Evolutionary conservation across 2,888 invertebrate species (phyloP), one percentile per base, ranked within the genome.

Genomic region (Pristionchus mayeri): DNA sequence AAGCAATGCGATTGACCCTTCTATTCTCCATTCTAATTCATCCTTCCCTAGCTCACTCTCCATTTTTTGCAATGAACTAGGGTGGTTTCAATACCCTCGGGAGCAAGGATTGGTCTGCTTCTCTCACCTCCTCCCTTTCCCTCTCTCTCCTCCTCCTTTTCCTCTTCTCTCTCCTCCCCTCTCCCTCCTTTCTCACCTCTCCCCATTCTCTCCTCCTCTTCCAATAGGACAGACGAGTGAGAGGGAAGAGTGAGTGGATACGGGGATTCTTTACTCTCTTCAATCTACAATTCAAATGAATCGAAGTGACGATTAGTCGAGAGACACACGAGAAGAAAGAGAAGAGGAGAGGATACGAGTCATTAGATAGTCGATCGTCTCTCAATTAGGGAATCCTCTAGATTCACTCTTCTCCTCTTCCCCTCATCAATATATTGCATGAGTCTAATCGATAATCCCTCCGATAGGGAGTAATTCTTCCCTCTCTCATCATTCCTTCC

Each of bases 251-350:
- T 4, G 54, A 21, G 21, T 7, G 54, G 54, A 54, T 13, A 54
- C 13, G 54, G n/a, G 44, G 13, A 67, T 27, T 27, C 67, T 27
- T 67, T 67, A 34, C 67, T 27, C 21, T 54, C n/a, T n/a, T n/a
- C n/a, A 54, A 54, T 54, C 54, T 54, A 54, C 16, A 54, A 54
- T 54, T 54, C 54, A 54, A 54, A 54, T 54, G 54, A 54, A 54
- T 54, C 21, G 21, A 54, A 75, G 75, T 27, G 48, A 75, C n/a
- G 9, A 75, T 40, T 40, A 11, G 30, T 7, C 44, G 48, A 40
- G 48, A 24, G 75, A 75, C 16, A 40, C n/a, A 44, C 27, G 48
- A 44, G 30, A 44, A 75, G 75, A n/a, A 44, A n/a, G 75, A 24
- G 44, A 24, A 30, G 48, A 44, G 48, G 75, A 44, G 44, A 24